Evolutionary conservation across 2,797 vertebrate species (phyloP), one percentile per base, ranked within the genome.

Genomic region (Heterohyrax brucei): DNA sequence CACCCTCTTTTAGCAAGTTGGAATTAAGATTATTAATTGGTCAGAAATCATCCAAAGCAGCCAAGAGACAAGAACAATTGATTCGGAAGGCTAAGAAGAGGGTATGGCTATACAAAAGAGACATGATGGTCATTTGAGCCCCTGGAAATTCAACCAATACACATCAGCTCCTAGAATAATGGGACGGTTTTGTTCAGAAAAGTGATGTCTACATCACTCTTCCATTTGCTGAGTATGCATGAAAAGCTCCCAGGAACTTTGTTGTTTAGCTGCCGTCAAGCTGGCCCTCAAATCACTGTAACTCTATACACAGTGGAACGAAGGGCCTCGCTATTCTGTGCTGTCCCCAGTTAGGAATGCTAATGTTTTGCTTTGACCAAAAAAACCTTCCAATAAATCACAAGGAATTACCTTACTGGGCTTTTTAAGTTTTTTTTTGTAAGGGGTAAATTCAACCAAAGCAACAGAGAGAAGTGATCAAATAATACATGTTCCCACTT

Each of bases 331-430:
- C n/a, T 14, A 8, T 33, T 24, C 24, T 64, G 62, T 26, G 22
- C 24, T 24, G 30, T 66, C 28, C 28, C 64, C 95, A 92, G 91
- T 94, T 97, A 95, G 95, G 88, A 97, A 96, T 85, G 78, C 84
- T 95, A 94, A 97, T 81, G 87, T 97, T 96, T 97, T 98, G 81
- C 72, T 95, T 98, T 97, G 97, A 96, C 87, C 64, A 97, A 89
- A 86, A 97, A 85, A 97, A 94, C 28, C 89, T 79, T 93, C 73
- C 94, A 97, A 93, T 64, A 95, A 96, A 96, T 96, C 93, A 96
- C 94, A 95, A 96, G 96, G 95, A 98, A 97, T 97, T 92, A 93
- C 83, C 95, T 72, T 95, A 94, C 93, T 97, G 95, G 66, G 90
- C 97, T 87, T 84, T 80, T 94, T 86, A 85, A 93, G 22, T 73